Evolutionary conservation across 1,140 invertebrate genomes (phyloP).

Genomic region (Ptiloglossa arizonensis): DNA sequence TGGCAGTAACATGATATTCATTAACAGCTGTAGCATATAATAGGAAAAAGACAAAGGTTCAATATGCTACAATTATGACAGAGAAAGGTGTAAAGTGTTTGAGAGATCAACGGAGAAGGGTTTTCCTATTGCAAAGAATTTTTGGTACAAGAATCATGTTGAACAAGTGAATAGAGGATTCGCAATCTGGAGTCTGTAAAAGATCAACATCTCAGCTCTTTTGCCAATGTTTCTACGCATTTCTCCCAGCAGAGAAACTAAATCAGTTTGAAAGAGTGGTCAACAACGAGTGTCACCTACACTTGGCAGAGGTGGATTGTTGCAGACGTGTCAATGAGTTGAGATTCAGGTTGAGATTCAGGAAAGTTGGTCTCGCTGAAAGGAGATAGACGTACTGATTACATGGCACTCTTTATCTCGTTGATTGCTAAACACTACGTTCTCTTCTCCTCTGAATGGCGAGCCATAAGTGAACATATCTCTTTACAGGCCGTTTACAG

Average conservation of each 20-base stretch:
- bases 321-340: constrained; percentile 92
- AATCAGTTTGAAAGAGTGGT: constrained; percentile 67
- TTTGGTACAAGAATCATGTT: no score
- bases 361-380: constrained; percentile 97
- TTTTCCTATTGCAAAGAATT: background rate
- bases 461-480: constrained; percentile 51
- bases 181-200: no score
- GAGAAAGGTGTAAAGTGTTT: no score
- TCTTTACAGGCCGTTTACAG: constrained; percentile 49
- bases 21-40: no score
- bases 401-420: constrained; percentile 60
- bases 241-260: background rate
- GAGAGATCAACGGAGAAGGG: background rate
- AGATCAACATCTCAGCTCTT: no score
- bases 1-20: no score
- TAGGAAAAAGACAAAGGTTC: no score
- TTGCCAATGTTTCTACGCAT: background rate
- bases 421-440: constrained; percentile 56
- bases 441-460: constrained; percentile 49
- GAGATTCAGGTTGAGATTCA: constrained; percentile 96
- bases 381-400: constrained; percentile 82
- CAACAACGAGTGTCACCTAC: constrained; percentile 79
- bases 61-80: no score
- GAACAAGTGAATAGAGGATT: background rate
- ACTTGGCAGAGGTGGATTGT: constrained; percentile 86